Percentiles rank a stretch among this genome's conserved stretches.
Evolutionary conservation across 2,888 invertebrate genomes (phyloP).

Genomic region (Dryomyza anilis): DNA sequence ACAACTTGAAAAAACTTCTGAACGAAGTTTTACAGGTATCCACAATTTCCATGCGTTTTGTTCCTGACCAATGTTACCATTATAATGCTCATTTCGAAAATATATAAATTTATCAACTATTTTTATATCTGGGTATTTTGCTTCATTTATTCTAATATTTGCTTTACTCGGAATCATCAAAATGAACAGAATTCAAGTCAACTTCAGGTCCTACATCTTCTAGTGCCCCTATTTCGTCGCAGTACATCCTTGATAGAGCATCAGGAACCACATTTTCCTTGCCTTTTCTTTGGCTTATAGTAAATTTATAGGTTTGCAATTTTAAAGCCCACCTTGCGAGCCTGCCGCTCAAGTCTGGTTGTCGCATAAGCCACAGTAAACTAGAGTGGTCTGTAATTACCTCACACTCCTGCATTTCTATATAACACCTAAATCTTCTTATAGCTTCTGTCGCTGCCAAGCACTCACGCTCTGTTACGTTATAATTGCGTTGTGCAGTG

Average conservation of each 20-base stretch:
- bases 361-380: slow-evolving; percentile 36
- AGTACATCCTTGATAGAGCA: slow-evolving; percentile 32
- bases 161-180: neutral
- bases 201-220: neutral
- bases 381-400: slow-evolving; percentile 6
- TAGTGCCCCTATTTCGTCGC: neutral
- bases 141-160: neutral
- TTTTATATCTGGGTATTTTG: neutral
- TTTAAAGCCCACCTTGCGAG: slow-evolving; percentile 39
- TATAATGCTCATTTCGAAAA: neutral
- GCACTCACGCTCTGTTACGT: too few species aligned
- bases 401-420: slow-evolving; percentile 16
- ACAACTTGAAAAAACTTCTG: neutral
- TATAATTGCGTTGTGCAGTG: slow-evolving; percentile 11
- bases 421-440: slow-evolving; percentile 22
- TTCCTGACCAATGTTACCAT: neutral
- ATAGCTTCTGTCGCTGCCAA: slow-evolving; percentile 2
- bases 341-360: slow-evolving; percentile 39
- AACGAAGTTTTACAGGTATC: neutral
- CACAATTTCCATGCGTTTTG: slow-evolving; percentile 6
- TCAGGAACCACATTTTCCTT: slow-evolving; percentile 37
- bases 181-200: neutral
- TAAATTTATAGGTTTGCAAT: slow-evolving; percentile 31
- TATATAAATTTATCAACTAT: neutral
- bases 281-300: slow-evolving; percentile 36